Evolutionary conservation across 2,797 vertebrate genomes (phyloP).

Genomic region (Clarias pachynema): DNA sequence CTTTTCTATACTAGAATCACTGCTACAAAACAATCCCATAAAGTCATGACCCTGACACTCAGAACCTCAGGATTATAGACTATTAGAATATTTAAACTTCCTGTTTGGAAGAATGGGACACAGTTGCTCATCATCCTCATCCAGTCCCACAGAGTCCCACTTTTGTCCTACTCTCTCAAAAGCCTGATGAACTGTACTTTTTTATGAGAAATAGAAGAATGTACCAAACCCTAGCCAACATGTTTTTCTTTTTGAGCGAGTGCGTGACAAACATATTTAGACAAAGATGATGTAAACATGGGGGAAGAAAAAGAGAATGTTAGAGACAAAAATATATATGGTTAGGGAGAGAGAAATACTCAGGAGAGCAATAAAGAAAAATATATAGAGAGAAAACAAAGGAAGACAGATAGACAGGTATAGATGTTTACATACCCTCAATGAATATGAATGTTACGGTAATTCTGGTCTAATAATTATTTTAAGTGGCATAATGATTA

Average conservation of each 20-base stretch:
- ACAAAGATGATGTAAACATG: background rate
- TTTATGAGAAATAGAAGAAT: background rate
- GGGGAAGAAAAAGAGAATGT: background rate
- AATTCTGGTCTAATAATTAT: too few relatives aligned
- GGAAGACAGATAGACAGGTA: too few relatives aligned
- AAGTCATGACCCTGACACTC: background rate
- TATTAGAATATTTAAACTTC: background rate
- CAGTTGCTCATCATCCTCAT: background rate
- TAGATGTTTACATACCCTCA: too few relatives aligned
- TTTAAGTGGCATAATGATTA: too few relatives aligned
- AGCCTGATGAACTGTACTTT: slow-evolving; percentile 12
- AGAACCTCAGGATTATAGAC: background rate
- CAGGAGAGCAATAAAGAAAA: too few relatives aligned
- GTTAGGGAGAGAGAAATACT: background rate
- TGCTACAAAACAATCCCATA: slow-evolving; percentile 7
- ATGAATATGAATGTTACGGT: too few relatives aligned
- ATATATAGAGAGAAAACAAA: too few relatives aligned
- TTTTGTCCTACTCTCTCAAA: background rate
- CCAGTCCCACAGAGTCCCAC: background rate
- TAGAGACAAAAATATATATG: background rate
- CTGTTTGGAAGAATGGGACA: background rate
- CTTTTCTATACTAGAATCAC: background rate
- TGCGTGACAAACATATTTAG: too few relatives aligned
- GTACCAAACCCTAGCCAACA: background rate
- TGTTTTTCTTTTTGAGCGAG: background rate